phyloP scores from a whole-genome alignment of 2,888 invertebrate genomes.

The Pocota personata region DNA sequence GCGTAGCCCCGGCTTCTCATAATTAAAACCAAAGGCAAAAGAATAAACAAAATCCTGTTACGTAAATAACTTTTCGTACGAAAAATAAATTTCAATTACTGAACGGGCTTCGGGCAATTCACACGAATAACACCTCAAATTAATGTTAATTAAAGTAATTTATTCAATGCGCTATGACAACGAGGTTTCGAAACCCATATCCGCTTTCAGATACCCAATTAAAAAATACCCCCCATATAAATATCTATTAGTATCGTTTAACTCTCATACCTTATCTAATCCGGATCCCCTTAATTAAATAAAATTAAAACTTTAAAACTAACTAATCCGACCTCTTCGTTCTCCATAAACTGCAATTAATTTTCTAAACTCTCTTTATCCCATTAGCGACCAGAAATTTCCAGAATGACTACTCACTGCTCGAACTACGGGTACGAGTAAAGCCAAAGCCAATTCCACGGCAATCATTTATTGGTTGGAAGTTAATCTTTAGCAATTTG shows the following conservation, averaged over 20 bases:
- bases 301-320: slow-evolving; percentile 59
- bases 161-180: neutral
- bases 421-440: neutral
- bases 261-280: neutral
- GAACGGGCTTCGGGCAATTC: neutral
- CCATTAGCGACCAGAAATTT: slow-evolving; percentile 69
- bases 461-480: slow-evolving; percentile 69
- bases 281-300: slow-evolving; percentile 43
- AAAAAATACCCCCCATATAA: neutral
- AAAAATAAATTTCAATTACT: neutral
- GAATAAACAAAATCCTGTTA: no score
- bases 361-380: slow-evolving; percentile 73
- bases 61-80: neutral
- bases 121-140: neutral
- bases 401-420: slow-evolving; percentile 25
- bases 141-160: neutral
- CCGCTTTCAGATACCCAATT: neutral
- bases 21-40: no score
- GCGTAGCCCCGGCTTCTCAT: no score
- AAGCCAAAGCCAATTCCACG: slow-evolving; percentile 57
- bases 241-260: neutral
- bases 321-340: slow-evolving; percentile 35
- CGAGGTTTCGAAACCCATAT: neutral
- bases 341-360: slow-evolving; percentile 68
- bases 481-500: slow-evolving; percentile 71